Percentiles rank a stretch among this genome's conserved stretches.
Evolutionary conservation across 2,797 vertebrate genomes (phyloP).

Genomic region (Melopsittacus undulatus): DNA sequence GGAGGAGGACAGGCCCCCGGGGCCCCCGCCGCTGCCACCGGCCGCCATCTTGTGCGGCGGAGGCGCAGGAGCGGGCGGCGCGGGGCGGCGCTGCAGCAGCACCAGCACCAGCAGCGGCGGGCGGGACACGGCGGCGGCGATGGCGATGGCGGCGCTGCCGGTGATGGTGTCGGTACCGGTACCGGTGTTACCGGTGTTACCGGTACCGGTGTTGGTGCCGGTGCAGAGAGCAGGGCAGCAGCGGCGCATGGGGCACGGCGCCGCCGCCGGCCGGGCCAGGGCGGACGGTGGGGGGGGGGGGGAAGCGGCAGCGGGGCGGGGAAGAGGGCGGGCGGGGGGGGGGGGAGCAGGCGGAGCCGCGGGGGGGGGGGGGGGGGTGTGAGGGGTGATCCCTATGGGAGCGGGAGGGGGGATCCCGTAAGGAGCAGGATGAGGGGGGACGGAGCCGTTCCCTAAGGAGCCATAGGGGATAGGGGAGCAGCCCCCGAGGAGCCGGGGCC

Average conservation of each 20-base stretch:
- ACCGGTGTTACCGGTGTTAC: no score
- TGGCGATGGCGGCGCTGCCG: not conserved
- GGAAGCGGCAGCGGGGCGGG: not conserved
- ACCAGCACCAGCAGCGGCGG: slow-evolving; percentile 3
- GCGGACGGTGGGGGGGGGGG: no score
- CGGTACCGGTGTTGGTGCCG: not conserved
- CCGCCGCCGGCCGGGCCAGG: not conserved
- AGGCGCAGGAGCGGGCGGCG: slow-evolving; percentile 78
- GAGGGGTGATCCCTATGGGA: not conserved
- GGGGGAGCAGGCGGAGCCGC: not conserved
- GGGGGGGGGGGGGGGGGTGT: not conserved
- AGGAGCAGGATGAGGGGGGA: no score
- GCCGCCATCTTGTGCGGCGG: slow-evolving; percentile 81
- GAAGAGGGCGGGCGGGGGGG: not conserved
- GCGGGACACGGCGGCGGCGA: slow-evolving; percentile 5
- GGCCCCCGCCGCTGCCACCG: slow-evolving; percentile 85
- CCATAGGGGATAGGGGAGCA: no score
- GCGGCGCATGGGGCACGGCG: not conserved
- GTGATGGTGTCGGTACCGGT: no score
- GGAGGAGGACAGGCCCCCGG: slow-evolving; percentile 76
- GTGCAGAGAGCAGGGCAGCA: not conserved
- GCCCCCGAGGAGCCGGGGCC: not conserved
- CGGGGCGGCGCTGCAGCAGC: slow-evolving; percentile 69
- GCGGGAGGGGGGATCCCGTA: not conserved
- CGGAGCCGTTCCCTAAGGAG: not conserved